Conservation (phyloP, 1,140 invertebrate genomes). For the Phocides pigmalion region DNA sequence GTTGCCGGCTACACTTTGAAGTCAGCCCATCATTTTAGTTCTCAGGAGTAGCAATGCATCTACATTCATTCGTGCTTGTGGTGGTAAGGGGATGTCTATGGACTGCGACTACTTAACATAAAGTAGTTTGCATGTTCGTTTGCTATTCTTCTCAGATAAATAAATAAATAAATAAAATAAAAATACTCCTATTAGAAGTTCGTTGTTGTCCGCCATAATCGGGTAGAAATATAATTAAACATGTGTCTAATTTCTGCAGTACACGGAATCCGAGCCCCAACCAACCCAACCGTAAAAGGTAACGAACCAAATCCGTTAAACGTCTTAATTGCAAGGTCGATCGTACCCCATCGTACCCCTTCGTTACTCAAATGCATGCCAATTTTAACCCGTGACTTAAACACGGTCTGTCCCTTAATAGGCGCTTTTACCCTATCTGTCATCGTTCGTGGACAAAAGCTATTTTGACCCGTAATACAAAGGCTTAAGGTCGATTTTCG, state of each 20-base stretch:
- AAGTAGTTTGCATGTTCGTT: too few relatives aligned
- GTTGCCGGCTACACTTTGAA: too few relatives aligned
- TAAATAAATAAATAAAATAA: too few relatives aligned
- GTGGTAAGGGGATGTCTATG: too few relatives aligned
- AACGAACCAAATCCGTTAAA: slow-evolving; percentile 37
- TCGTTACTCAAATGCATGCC: slow-evolving; percentile 67
- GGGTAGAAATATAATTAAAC: too few relatives aligned
- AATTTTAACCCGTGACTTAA: slow-evolving; percentile 70
- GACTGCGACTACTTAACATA: too few relatives aligned
- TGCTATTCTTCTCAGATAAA: too few relatives aligned
- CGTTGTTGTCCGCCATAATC: too few relatives aligned
- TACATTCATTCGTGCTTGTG: too few relatives aligned
- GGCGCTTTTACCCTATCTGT: slow-evolving; percentile 65
- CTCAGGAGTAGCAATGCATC: too few relatives aligned
- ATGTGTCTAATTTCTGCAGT: not conserved
- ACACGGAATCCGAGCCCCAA: not conserved
- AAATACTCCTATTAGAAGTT: too few relatives aligned
- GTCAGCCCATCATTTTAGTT: too few relatives aligned
- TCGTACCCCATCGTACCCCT: slow-evolving; percentile 46
- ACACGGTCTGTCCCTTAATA: slow-evolving; percentile 64
- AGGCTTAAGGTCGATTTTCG: slow-evolving; percentile 41
- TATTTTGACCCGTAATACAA: slow-evolving; percentile 29
- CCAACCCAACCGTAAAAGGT: slow-evolving; percentile 12
- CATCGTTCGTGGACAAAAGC: slow-evolving; percentile 41
- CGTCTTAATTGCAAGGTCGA: slow-evolving; percentile 64